Percentiles rank a stretch among this genome's conserved stretches.
These are phyloP conservation scores for Epinephelus malabaricus DNA, from an alignment of 2,797 vertebrate genomes.

Conservation along the genomic window DNA sequence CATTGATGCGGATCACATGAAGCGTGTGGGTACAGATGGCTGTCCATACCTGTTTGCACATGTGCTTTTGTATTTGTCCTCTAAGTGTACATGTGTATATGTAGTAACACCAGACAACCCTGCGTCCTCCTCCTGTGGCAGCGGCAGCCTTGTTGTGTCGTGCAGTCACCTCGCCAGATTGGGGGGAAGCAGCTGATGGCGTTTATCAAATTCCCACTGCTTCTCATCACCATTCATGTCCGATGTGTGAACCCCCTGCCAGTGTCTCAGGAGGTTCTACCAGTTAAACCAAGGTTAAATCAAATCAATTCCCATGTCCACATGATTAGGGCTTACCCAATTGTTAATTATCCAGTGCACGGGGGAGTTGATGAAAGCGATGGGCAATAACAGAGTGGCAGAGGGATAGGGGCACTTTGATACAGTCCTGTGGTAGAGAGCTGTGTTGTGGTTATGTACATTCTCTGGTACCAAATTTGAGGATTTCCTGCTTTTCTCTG, in stretches of 20 bases:
- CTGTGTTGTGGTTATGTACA: slow-evolving; percentile 8
- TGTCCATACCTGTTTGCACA: slow-evolving; percentile 48
- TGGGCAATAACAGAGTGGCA: slow-evolving; percentile 28
- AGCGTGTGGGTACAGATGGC: slow-evolving; percentile 39
- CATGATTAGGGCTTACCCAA: slow-evolving; percentile 74
- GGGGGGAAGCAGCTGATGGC: slow-evolving; percentile 55
- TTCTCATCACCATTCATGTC: slow-evolving; percentile 59
- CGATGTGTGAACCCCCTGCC: slow-evolving; percentile 45
- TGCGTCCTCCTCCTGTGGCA: slow-evolving; percentile 14
- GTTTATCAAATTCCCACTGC: slow-evolving; percentile 63
- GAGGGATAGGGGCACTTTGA: slow-evolving; percentile 23
- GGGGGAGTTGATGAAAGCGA: slow-evolving; percentile 50
- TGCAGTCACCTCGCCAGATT: slow-evolving; percentile 49
- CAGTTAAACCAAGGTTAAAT: slow-evolving; percentile 79
- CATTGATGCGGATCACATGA: slow-evolving; percentile 19
- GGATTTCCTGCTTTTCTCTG: neutral
- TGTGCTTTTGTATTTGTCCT: slow-evolving; percentile 12
- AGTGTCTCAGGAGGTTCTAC: slow-evolving; percentile 54
- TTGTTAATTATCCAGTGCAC: slow-evolving; percentile 74
- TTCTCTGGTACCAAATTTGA: neutral
- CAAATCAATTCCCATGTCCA: slow-evolving; percentile 72
- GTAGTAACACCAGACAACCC: slow-evolving; percentile 12
- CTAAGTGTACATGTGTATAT: slow-evolving; percentile 1
- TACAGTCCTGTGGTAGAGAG: slow-evolving; percentile 4
- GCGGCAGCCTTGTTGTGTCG: slow-evolving; percentile 26